These are phyloP conservation scores for Chrosomus eos DNA, from an alignment of 2,797 vertebrate genomes.

Conservation along the genomic window DNA sequence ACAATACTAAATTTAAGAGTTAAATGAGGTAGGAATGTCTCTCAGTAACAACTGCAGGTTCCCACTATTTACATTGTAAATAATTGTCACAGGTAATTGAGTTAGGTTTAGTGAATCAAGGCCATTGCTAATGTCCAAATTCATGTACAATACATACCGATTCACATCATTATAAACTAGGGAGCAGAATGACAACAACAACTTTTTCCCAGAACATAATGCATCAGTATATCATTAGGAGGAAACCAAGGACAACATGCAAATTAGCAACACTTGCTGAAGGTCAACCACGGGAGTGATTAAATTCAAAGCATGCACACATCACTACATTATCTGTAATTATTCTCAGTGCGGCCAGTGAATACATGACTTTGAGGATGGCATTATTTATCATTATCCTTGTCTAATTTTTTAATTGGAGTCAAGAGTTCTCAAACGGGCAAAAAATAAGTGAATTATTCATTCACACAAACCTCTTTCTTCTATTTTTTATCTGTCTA, in stretches of 20 bases:
- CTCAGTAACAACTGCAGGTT: not conserved
- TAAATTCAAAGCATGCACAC: constrained; percentile 38
- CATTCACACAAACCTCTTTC: not conserved
- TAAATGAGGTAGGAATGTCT: not conserved
- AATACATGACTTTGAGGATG: constrained; percentile 30
- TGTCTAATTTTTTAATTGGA: constrained; percentile 10
- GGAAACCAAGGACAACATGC: constrained; percentile 20
- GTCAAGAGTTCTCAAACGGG: not conserved
- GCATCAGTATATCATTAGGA: constrained; percentile 31
- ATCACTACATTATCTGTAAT: constrained; percentile 41
- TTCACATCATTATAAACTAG: not conserved
- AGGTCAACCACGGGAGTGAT: constrained; percentile 27
- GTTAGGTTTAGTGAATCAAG: not conserved
- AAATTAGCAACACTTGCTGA: constrained; percentile 42
- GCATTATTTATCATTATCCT: constrained; percentile 11
- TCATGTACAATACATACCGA: not conserved
- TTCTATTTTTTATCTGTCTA: not conserved
- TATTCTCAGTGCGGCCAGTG: constrained; percentile 28
- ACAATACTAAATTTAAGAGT: not conserved
- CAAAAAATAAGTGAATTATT: not conserved
- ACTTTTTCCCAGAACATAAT: not conserved
- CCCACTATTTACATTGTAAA: not conserved
- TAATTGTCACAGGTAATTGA: not conserved
- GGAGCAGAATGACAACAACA: not conserved
- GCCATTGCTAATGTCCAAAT: not conserved